phyloP scores from a whole-genome alignment of 1,140 invertebrate genomes.

The Babylonia areolata region DNA sequence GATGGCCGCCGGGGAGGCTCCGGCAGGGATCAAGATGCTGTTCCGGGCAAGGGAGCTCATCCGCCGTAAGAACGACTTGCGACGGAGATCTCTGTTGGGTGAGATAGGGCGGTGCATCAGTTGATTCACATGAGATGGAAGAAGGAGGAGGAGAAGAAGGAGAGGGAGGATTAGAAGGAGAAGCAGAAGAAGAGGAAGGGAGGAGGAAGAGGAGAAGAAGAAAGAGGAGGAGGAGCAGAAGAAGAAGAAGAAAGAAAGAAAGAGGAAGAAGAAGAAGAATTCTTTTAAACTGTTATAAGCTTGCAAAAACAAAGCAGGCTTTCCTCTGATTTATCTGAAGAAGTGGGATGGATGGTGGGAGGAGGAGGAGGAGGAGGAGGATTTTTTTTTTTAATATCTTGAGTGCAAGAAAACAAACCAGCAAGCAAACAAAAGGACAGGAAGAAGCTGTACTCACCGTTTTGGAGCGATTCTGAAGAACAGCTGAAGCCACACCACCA shows the following conservation, averaged over 20 bases:
- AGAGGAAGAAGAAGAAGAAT: no score
- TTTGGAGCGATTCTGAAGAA: slow-evolving; percentile 49
- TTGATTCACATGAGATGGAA: neutral
- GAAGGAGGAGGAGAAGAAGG: no score
- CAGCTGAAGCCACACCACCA: slow-evolving; percentile 47
- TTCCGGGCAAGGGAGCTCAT: slow-evolving; percentile 39
- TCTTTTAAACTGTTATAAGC: no score
- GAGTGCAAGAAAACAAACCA: no score
- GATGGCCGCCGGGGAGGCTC: slow-evolving; percentile 26
- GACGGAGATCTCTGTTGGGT: slow-evolving; percentile 31
- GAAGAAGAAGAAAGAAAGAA: no score
- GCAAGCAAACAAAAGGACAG: no score
- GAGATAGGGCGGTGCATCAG: neutral
- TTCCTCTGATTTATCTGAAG: no score
- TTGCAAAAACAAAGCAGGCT: no score
- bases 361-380: no score
- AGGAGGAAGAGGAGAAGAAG: neutral
- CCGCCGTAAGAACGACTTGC: slow-evolving; percentile 40
- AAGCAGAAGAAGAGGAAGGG: neutral
- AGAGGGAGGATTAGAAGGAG: no score
- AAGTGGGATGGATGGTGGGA: no score
- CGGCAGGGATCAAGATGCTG: slow-evolving; percentile 42
- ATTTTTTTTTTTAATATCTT: no score
- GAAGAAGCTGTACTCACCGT: slow-evolving; percentile 43
- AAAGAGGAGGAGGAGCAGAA: neutral